Percentiles rank a stretch among this genome's conserved stretches.
Conservation (phyloP, 2,113 vertebrate genomes). For the Otus sunia region DNA sequence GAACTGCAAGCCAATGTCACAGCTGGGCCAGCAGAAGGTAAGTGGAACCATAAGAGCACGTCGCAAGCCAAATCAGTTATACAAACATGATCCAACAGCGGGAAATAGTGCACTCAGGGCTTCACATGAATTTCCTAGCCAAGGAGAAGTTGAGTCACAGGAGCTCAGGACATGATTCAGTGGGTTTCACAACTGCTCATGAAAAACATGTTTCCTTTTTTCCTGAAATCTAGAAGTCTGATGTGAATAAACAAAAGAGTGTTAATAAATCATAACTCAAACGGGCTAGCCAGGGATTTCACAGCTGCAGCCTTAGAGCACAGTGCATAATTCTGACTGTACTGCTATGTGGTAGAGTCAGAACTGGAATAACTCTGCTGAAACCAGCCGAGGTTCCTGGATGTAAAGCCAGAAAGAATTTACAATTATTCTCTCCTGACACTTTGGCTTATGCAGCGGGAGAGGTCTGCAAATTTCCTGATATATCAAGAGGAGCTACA, state of each 20-base stretch:
- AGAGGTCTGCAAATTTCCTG: not conserved
- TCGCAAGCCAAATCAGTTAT: not conserved
- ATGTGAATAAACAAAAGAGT: not conserved
- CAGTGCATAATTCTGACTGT: not conserved
- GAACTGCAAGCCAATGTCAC: slow-evolving; percentile 87
- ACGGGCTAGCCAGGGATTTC: not conserved
- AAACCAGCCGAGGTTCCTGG: not conserved
- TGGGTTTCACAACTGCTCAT: not conserved
- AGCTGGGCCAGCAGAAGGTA: slow-evolving; percentile 88
- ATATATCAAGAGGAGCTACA: not conserved
- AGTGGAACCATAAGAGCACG: not conserved
- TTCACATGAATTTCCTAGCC: not conserved
- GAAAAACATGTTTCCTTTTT: not conserved
- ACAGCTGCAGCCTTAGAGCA: not conserved
- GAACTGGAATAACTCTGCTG: not conserved
- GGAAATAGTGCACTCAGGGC: not conserved
- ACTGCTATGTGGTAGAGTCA: not conserved
- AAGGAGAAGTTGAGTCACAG: not conserved
- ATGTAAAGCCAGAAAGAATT: not conserved
- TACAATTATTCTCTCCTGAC: not conserved
- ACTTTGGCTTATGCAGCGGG: not conserved
- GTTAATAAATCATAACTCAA: slow-evolving; percentile 20
- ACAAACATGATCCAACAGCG: not conserved
- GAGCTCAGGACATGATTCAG: not conserved
- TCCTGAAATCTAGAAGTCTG: not conserved